Evolutionary conservation across 2,797 vertebrate genomes (phyloP), one percentile per base, ranked within the genome.

Genomic region (Linurgus olivaceus): DNA sequence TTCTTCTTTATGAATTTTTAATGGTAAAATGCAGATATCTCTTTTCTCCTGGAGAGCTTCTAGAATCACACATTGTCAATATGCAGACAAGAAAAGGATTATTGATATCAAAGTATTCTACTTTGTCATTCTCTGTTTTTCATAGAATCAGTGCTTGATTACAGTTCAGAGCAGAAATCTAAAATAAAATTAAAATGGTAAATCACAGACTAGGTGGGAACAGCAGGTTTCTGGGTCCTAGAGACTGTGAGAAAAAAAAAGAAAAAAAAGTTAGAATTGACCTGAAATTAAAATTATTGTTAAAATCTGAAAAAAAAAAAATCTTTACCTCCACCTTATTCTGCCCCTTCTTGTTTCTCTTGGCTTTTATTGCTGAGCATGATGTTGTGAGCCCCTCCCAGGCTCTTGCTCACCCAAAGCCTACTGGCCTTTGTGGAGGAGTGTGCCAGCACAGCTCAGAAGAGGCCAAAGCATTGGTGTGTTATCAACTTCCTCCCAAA

Each of bases 291-390:
- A 8, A 71, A 29, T 61, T 74, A 20, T 14, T 48, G 13, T n/a
- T 52, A 70, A 66, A 54, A 71, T 45, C 15, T 45, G 12, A 82
- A 78, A 35, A 2, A 6, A 75, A 63, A 82, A 38, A 5, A 42
- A 51, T 9, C 2, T 42, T 71, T 55, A 18, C 2, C 25, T 14
- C 23, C 5, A 2, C 33, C 2, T 1, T n/a, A 24, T 11, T 45
- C 28, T 50, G 48, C 4, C 13, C 8, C 4, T 65, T 77, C 38
- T 66, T 44, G 3, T 31, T 76, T 57, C 13, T 72, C 15, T 71
- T 61, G 37, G 25, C 6, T 54, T 35, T 50, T 75, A 16, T 24
- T 37, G 26, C 24, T 75, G 15, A 61, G 5, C 12, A n/a, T 7
- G 12, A 33, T 12, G 1, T 26, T 42, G 40, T 42, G 40, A 42